These are phyloP conservation scores for Dasysyrphus tricinctus DNA, from an alignment of 2,888 invertebrate genomes.

Conservation along the genomic window DNA sequence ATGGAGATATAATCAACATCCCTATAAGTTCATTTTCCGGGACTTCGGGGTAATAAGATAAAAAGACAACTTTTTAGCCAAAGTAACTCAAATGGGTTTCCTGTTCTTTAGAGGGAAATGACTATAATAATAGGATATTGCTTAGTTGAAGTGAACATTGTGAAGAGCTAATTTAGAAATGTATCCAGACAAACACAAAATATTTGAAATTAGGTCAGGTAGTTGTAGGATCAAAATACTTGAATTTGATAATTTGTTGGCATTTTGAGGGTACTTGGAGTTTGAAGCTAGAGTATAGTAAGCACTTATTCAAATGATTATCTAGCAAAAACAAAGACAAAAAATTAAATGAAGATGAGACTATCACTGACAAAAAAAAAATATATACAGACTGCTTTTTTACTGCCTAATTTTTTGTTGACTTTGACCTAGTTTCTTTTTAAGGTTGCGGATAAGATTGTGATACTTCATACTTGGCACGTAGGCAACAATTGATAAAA, in stretches of 20 bases:
- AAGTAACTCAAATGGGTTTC: background rate
- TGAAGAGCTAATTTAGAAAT: background rate
- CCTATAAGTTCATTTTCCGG: background rate
- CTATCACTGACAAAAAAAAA: no score
- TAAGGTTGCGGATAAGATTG: no score
- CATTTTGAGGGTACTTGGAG: background rate
- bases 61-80: slow-evolving; percentile 3
- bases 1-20: background rate
- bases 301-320: no score
- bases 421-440: no score
- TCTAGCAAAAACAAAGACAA: no score
- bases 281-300: no score
- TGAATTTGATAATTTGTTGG: background rate
- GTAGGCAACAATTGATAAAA: no score
- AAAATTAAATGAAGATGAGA: no score
- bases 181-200: background rate
- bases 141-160: background rate
- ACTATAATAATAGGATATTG: background rate
- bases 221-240: background rate
- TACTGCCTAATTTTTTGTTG: no score
- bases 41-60: slow-evolving; percentile 8
- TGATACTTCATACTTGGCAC: no score
- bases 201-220: background rate
- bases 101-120: background rate
- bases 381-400: no score